Evolutionary conservation across 2,797 vertebrate species (phyloP).

Genomic region (Gobionotothen gibberifrons): DNA sequence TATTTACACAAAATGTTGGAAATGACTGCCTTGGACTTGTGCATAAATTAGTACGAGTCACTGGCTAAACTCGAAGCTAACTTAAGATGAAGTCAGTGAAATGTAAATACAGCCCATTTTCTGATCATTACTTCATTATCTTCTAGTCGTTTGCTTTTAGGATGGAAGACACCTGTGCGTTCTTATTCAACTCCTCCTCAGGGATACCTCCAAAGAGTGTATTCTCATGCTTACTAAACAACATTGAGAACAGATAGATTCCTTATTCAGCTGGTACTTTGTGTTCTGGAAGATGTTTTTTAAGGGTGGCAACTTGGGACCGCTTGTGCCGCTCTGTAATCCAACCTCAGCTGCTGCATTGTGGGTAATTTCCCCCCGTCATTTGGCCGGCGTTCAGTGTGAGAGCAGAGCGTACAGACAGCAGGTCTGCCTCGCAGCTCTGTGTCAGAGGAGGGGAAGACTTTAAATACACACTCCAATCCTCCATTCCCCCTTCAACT

Average conservation of each 20-base stretch:
- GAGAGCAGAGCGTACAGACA: constrained; percentile 61
- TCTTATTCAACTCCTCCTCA: too few relatives aligned
- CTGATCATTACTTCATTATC: neutral
- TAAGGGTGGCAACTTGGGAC: constrained; percentile 31
- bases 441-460: constrained; percentile 50
- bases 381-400: constrained; percentile 63
- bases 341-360: constrained; percentile 37
- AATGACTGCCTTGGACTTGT: constrained; percentile 28
- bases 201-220: neutral
- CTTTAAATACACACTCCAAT: constrained; percentile 60
- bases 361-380: constrained; percentile 54
- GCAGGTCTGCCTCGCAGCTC: constrained; percentile 72
- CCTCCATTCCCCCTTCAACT: constrained; percentile 18
- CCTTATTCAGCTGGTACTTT: constrained; percentile 17
- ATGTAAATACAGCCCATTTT: neutral
- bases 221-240: neutral
- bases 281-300: constrained; percentile 35
- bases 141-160: neutral
- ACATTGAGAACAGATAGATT: constrained; percentile 16
- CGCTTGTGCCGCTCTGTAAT: constrained; percentile 44
- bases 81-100: neutral
- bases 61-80: neutral
- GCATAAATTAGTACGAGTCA: constrained; percentile 9
- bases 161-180: too few relatives aligned
- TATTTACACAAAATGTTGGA: constrained; percentile 14